Evolutionary conservation across 2,797 vertebrate genomes (phyloP).

Genomic region (Chloroceryle inda): DNA sequence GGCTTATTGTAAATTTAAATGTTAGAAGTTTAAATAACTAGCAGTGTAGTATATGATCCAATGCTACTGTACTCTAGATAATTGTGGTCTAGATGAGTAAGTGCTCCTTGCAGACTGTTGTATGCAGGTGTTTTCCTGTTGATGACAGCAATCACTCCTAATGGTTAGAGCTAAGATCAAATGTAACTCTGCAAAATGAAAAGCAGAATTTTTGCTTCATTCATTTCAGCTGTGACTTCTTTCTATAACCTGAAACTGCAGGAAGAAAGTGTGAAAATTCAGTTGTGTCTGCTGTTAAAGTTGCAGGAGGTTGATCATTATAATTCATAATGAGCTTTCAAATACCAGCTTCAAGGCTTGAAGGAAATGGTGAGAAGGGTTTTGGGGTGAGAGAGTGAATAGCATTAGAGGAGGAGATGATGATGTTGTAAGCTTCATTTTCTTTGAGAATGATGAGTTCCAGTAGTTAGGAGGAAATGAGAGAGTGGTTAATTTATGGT

Average conservation of each 20-base stretch:
- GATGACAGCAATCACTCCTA: not conserved
- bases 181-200: not conserved
- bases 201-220: not conserved
- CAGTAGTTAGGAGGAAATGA: not conserved
- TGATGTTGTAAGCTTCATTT: not conserved
- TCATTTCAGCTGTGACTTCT: not conserved
- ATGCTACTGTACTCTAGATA: not conserved
- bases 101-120: not conserved
- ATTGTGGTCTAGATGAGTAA: not conserved
- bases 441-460: not conserved
- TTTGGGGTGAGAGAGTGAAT: not conserved
- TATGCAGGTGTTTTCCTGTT: conserved; percentile 1
- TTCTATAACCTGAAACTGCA: not conserved
- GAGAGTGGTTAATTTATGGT: not conserved
- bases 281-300: not conserved
- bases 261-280: not conserved
- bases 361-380: not conserved
- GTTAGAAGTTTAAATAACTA: not conserved
- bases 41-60: not conserved
- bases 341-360: not conserved
- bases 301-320: not conserved
- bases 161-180: not conserved
- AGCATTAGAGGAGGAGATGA: not conserved
- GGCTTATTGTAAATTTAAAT: not conserved
- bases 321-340: not conserved